Conservation (phyloP, 2,888 invertebrate species). For the Carcina quercana region DNA sequence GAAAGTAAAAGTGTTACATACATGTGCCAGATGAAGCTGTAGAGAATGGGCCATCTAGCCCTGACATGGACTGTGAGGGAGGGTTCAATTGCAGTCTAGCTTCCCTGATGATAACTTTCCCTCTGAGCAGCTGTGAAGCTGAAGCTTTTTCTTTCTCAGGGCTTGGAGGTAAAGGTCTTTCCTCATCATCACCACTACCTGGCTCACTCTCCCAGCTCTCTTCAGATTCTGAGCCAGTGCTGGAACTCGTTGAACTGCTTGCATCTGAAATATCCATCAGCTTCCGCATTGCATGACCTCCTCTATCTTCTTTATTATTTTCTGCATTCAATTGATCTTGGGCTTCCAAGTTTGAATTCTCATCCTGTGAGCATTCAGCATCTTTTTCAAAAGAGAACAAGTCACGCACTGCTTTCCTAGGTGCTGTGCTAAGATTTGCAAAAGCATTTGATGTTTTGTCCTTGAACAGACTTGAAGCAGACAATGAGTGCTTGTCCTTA, state of each 20-base stretch:
- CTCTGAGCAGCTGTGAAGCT: constrained; percentile 70
- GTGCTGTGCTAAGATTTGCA: constrained; percentile 39
- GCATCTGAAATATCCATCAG: constrained; percentile 68
- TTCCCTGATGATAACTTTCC: constrained; percentile 81
- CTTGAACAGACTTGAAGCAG: constrained; percentile 55
- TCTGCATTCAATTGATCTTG: constrained; percentile 50
- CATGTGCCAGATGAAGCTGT: constrained; percentile 49
- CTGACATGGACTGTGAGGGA: constrained; percentile 49
- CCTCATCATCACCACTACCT: constrained; percentile 55
- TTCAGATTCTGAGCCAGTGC: constrained; percentile 61
- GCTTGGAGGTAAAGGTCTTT: constrained; percentile 51
- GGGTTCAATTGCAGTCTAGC: constrained; percentile 78
- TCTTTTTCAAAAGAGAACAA: constrained; percentile 64
- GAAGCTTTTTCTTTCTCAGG: constrained; percentile 60
- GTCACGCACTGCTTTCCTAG: constrained; percentile 47
- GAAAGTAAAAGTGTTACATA: constrained; percentile 30
- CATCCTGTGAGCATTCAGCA: constrained; percentile 48
- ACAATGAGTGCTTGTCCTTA: constrained; percentile 41
- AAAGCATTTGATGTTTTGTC: constrained; percentile 62
- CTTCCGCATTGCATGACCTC: constrained; percentile 64
- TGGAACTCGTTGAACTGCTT: constrained; percentile 59
- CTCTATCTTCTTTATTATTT: constrained; percentile 50
- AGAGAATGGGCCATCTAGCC: constrained; percentile 81
- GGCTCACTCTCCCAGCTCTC: constrained; percentile 59
- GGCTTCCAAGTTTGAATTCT: constrained; percentile 52